phyloP scores from a whole-genome alignment of 2,113 vertebrate species.

The Cyprinodon tularosa region DNA sequence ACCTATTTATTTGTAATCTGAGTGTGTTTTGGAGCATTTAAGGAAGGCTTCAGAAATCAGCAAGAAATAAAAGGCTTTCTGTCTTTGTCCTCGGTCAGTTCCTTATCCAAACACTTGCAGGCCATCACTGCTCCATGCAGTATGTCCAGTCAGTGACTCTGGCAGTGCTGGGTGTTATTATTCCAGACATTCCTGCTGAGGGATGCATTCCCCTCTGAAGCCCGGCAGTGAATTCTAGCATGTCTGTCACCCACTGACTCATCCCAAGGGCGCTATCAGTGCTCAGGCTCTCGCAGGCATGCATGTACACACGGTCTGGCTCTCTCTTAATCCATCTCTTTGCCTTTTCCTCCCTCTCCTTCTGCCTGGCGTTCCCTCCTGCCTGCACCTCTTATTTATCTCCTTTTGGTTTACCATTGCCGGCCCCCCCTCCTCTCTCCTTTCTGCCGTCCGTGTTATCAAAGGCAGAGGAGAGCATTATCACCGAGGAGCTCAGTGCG shows the following conservation, averaged over 20 bases:
- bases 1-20: background rate
- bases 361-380: slow-evolving; percentile 14
- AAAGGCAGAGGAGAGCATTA: slow-evolving; percentile 55
- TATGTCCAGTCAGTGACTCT: slow-evolving; percentile 25
- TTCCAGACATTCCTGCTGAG: slow-evolving; percentile 58
- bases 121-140: slow-evolving; percentile 7
- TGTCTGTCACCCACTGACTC: slow-evolving; percentile 63
- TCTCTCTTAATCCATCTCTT: slow-evolving; percentile 44
- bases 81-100: background rate
- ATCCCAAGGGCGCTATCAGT: slow-evolving; percentile 61
- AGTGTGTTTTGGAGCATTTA: background rate
- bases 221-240: slow-evolving; percentile 55
- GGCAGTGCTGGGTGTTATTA: slow-evolving; percentile 26
- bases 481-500: slow-evolving; percentile 43
- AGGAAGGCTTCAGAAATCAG: background rate
- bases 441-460: slow-evolving; percentile 31
- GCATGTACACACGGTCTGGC: slow-evolving; percentile 51
- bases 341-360: background rate
- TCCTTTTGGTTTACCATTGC: slow-evolving; percentile 31
- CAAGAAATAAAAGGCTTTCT: background rate
- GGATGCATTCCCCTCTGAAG: slow-evolving; percentile 50
- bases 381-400: slow-evolving; percentile 45
- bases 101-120: background rate
- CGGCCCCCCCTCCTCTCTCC: slow-evolving; percentile 13
- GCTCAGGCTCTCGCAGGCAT: slow-evolving; percentile 64